Evolutionary conservation across 64 coral and sea anemone genomes (phyloP), one percentile per base, ranked within the genome.

Genomic region (Dendronephthya gigantea): DNA sequence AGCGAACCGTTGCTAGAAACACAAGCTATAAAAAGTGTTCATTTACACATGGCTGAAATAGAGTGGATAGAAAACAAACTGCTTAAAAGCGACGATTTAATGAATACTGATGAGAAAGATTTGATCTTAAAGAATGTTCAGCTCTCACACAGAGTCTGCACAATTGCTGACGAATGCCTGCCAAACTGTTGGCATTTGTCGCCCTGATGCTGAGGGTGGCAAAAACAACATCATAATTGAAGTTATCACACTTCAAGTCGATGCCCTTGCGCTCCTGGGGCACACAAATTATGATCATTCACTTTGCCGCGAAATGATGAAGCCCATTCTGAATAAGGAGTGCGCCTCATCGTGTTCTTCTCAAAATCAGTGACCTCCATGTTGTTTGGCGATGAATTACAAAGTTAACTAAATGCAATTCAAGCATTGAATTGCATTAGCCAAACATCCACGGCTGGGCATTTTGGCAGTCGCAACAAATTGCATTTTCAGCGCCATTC

Each of bases 321-420:
- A 34, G 35, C 32, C 50, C 0, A 35, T 17, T 36, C 31, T 86
- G 27, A 49, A 34, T 3, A 55, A 55, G 37, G 50, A 55, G 29
- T 55, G 29, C 59, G 85, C 56, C 34, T 87, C 85, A 69, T 32
- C 72, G 9, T 66, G 58, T 45, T 40, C 65, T 23, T 59, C 55
- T 23, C 65, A 72, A 82, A 88, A 31, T 70, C 76, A 1, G 87
- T 88, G 2, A 88, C 79, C 38, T 50, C 87, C 31, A 28, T 82
- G 33, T 17, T 88, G 7, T 88, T 82, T 82, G 87, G 87, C n/a
- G 87, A 88, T 16, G 49, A 88, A 35, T 33, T 88, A 36, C 50
- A 83, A 50, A 37, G 40, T 0, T 50, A 82, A 29, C 35, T 89
- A 13, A 83, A 79, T 47, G 87, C 87, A 30, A 89, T 83, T 38